These are phyloP conservation scores for Drosophila parabipectinata DNA, from an alignment of 1,140 invertebrate species.

Conservation along the genomic window DNA sequence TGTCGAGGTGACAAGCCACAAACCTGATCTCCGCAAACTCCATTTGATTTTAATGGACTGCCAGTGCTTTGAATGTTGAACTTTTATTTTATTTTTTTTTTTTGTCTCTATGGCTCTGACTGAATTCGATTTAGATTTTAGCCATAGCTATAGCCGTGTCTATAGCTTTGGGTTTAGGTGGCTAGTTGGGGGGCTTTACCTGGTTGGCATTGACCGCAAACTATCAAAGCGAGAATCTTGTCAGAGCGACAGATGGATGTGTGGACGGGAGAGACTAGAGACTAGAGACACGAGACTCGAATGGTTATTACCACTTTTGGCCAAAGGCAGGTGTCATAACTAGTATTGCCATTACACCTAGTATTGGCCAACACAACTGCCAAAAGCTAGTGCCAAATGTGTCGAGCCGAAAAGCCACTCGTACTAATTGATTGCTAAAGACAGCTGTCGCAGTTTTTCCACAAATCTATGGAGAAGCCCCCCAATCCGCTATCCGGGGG, in stretches of 20 bases:
- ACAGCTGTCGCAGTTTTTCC: slow-evolving; percentile 2
- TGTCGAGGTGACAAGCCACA: slow-evolving; percentile 23
- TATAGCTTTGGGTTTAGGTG: neutral
- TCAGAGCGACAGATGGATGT: slow-evolving; percentile 3
- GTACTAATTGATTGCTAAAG: slow-evolving; percentile 36
- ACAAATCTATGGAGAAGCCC: neutral
- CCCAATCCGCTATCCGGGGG: neutral
- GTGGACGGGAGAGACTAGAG: neutral
- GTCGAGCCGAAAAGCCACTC: slow-evolving; percentile 4
- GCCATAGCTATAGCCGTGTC: neutral
- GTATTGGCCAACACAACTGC: slow-evolving; percentile 34
- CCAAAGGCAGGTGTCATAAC: slow-evolving; percentile 50
- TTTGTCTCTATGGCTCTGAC: neutral
- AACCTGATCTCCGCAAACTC: slow-evolving; percentile 22
- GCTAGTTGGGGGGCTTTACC: slow-evolving; percentile 5
- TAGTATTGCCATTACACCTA: slow-evolving; percentile 48
- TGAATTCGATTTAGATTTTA: slow-evolving; percentile 10
- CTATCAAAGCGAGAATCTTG: slow-evolving; percentile 40
- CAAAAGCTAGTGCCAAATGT: slow-evolving; percentile 41
- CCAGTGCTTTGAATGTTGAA: slow-evolving; percentile 38
- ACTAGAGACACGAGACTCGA: slow-evolving; percentile 8
- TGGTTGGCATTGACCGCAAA: slow-evolving; percentile 81
- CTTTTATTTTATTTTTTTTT: slow-evolving; percentile 13
- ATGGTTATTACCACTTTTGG: slow-evolving; percentile 18
- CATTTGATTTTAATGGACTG: slow-evolving; percentile 5